Evolutionary conservation across 2,888 invertebrate species (phyloP), one percentile per base, ranked within the genome.

Genomic region (Osmoderma eremita): DNA sequence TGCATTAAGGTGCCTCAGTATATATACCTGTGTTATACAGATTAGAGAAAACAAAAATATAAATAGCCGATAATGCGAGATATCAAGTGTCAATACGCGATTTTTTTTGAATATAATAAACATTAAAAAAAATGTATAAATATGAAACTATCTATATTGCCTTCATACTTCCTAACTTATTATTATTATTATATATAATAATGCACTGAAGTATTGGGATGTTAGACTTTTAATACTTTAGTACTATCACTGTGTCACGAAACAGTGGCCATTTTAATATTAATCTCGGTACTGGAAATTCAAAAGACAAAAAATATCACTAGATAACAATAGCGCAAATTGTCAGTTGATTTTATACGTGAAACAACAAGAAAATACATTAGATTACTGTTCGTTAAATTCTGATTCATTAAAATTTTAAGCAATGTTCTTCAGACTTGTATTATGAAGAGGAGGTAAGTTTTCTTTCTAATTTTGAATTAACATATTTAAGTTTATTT

Each of bases 161-260:
- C 82, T 82, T 82, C 81, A 82, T 81, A 82, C 82, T 82, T 82
- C 82, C 81, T 82, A 82, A 81, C 78, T 79, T 80, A 80, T 79
- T 79, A 79, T 78, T 74, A 78, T 78, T 77, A 78, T 76, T 77
- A 79, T 78, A 78, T 79, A 82, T 81, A 79, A 80, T 81, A 81
- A 80, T 81, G 82, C 82, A 82, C 82, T 82, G 81, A 82, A 82
- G 81, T 82, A 82, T 82, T 82, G 81, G 81, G 80, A 82, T 81
- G 81, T 82, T 82, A 81, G 81, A 81, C 79, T 81, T 82, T 82
- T 82, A 80, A 81, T 82, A 81, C 81, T 82, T 82, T 81, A 82
- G 81, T 81, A 82, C 81, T 80, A 80, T 81, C 82, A 82, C 82
- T 79, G 78, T 78, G 79, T 77, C 79, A 78, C 79, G 71, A 71